Conservation (phyloP, 1,140 invertebrate genomes). For the Cecropterus lyciades region DNA sequence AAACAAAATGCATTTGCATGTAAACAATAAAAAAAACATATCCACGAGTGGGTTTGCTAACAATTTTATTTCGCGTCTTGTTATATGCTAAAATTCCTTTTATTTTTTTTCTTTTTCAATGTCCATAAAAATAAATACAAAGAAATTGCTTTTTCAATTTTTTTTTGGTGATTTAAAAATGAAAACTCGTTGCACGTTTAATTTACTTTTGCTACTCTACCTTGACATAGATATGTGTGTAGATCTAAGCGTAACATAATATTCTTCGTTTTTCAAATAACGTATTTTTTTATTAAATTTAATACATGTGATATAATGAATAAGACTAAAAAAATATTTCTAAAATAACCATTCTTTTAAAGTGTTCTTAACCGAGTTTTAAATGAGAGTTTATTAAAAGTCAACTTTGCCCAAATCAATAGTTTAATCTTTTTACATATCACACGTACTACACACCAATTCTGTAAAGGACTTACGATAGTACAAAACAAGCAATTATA, state of each 20-base stretch:
- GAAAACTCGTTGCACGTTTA: constrained; percentile 21
- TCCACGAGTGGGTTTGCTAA: constrained; percentile 29
- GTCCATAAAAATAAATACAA: not conserved
- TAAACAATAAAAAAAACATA: not conserved
- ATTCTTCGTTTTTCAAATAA: not conserved
- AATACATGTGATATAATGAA: too few species aligned
- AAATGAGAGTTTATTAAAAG: too few species aligned
- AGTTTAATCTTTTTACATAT: not conserved
- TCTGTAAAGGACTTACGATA: not conserved
- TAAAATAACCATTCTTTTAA: not conserved
- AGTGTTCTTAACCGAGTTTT: too few species aligned
- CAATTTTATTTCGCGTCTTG: constrained; percentile 18
- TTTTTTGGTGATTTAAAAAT: constrained; percentile 4
- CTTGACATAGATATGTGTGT: constrained; percentile 27
- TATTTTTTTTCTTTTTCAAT: not conserved
- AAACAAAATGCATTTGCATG: constrained; percentile 21
- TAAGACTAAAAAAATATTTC: not conserved
- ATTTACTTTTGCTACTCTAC: constrained; percentile 18
- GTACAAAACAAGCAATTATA: constrained; percentile 4
- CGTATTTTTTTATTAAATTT: not conserved
- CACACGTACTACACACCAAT: constrained; percentile 33
- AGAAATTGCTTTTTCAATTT: constrained; percentile 15
- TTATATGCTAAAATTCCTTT: constrained; percentile 17
- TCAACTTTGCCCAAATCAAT: not conserved
- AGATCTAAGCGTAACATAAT: constrained; percentile 14